These are phyloP conservation scores for Deilephila elpenor DNA, from an alignment of 2,888 invertebrate genomes.

Conservation along the genomic window DNA sequence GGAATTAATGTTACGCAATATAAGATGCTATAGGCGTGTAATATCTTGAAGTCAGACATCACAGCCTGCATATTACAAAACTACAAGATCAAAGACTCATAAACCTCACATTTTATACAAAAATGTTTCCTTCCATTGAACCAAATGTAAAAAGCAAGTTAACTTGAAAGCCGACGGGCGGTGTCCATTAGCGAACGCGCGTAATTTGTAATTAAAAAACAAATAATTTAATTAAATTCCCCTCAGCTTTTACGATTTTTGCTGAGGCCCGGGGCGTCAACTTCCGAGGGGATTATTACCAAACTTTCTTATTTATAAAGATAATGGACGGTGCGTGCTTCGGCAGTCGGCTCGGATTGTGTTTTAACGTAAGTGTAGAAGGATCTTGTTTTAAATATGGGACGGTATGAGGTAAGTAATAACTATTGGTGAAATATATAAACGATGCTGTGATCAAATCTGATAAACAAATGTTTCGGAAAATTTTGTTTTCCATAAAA, in stretches of 20 bases:
- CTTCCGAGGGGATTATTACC: constrained; percentile 16
- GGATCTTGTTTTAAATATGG: no score
- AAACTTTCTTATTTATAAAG: constrained; percentile 23
- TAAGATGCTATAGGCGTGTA: no score
- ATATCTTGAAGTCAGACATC: no score
- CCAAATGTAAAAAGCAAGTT: constrained; percentile 9
- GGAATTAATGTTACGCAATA: no score
- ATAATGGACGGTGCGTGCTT: background rate
- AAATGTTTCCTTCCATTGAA: background rate
- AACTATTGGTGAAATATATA: no score
- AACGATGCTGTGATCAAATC: no score
- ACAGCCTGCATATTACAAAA: no score
- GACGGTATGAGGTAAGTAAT: no score
- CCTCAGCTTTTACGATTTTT: constrained; percentile 34
- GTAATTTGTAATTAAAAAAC: constrained; percentile 39
- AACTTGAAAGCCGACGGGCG: constrained; percentile 1
- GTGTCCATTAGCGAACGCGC: constrained; percentile 36
- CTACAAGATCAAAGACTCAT: no score
- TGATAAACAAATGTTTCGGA: no score
- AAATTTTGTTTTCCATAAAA: no score
- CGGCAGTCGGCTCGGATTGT: background rate
- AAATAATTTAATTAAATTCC: constrained; percentile 43
- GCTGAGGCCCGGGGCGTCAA: constrained; percentile 10
- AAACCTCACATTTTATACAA: background rate
- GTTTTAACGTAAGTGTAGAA: background rate